Evolutionary conservation across 2,113 vertebrate species (phyloP).

Genomic region (Nibea albiflora): DNA sequence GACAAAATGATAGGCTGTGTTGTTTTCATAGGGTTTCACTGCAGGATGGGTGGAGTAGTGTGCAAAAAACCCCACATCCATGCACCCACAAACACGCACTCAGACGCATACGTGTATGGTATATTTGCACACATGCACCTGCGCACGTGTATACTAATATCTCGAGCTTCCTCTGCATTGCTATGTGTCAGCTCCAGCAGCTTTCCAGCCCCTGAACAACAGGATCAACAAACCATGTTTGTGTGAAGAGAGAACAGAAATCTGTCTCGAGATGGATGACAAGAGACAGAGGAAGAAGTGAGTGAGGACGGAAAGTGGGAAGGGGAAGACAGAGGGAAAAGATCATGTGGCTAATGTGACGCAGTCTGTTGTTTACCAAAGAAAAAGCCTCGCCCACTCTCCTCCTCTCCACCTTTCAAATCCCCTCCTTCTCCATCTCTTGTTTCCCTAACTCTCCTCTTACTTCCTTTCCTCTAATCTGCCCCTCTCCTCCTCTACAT

Average conservation of each 20-base stretch:
- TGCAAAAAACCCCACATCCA: conserved; percentile 27
- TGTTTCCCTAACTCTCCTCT: conserved; percentile 34
- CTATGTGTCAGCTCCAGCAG: conserved; percentile 22
- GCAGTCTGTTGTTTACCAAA: conserved; percentile 72
- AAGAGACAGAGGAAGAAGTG: not conserved
- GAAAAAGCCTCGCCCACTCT: conserved; percentile 61
- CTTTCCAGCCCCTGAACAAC: conserved; percentile 63
- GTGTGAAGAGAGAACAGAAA: conserved; percentile 41
- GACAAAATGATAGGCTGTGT: conserved; percentile 68
- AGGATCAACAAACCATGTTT: conserved; percentile 59
- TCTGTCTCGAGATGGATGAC: conserved; percentile 22
- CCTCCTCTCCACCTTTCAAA: conserved; percentile 37
- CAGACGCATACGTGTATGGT: not conserved
- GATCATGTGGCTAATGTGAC: conserved; percentile 49
- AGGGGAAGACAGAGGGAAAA: conserved; percentile 27
- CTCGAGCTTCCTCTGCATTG: conserved; percentile 27
- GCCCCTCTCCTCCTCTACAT: conserved; percentile 30
- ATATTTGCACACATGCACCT: not conserved
- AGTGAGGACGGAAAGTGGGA: conserved; percentile 16
- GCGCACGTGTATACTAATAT: conserved; percentile 5
- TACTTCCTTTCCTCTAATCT: conserved; percentile 54
- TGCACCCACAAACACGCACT: conserved; percentile 19
- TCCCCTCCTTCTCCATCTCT: conserved; percentile 40
- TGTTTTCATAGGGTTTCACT: conserved; percentile 74
- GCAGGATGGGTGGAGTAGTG: conserved; percentile 70